Evolutionary conservation across 2,113 vertebrate species (phyloP).

Genomic region (Galeopterus variegatus): DNA sequence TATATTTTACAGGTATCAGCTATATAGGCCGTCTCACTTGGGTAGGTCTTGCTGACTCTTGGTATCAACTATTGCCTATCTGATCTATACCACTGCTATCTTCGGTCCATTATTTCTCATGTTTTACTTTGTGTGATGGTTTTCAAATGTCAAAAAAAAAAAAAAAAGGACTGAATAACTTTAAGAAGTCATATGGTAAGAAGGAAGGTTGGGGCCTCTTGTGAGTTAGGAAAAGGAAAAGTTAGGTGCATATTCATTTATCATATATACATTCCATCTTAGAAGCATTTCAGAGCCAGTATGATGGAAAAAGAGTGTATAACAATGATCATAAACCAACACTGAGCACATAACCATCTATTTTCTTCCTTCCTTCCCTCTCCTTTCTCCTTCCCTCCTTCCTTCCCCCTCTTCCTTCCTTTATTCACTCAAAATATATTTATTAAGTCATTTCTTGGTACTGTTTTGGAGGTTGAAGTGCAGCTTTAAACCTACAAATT

Average conservation of each 20-base stretch:
- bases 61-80: background rate
- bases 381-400: background rate
- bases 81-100: background rate
- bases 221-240: background rate
- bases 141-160: slow-evolving; percentile 9
- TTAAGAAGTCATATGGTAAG: background rate
- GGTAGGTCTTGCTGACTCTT: background rate
- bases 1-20: background rate
- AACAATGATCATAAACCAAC: background rate
- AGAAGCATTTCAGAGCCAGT: background rate
- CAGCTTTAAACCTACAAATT: background rate
- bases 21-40: background rate
- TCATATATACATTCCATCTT: background rate
- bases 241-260: background rate
- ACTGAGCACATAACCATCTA: background rate
- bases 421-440: background rate
- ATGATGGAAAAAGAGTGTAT: slow-evolving; percentile 24
- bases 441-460: slow-evolving; percentile 5
- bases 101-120: background rate
- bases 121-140: slow-evolving; percentile 22
- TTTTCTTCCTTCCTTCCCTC: background rate
- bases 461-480: background rate
- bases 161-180: background rate
- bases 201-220: background rate
- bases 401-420: background rate